Evolutionary conservation across 2,113 vertebrate genomes (phyloP).

Genomic region (Vulpes vulpes): DNA sequence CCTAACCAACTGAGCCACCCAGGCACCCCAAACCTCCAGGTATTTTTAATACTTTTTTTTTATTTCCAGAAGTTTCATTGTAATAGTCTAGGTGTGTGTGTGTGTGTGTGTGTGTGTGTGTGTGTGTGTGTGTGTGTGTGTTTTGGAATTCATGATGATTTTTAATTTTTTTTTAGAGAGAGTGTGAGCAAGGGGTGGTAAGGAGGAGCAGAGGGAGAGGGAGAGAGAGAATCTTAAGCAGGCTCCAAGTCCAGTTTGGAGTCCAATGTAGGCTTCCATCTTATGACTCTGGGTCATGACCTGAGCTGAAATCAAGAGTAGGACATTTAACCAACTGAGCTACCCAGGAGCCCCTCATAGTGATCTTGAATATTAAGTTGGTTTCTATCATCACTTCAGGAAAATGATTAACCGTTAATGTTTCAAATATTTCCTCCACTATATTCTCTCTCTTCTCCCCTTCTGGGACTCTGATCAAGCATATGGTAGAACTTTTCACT

Average conservation of each 20-base stretch:
- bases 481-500: background rate
- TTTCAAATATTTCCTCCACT: background rate
- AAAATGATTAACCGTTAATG: background rate
- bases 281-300: no score
- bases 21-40: background rate
- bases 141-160: background rate
- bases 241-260: no score
- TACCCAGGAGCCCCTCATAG: background rate
- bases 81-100: background rate
- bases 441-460: background rate
- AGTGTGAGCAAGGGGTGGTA: no score
- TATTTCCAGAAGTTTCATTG: background rate
- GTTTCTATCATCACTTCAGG: background rate
- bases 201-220: no score
- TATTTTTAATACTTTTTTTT: background rate
- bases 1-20: background rate
- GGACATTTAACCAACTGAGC: no score
- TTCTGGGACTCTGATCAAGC: background rate
- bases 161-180: background rate
- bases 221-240: no score
- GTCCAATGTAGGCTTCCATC: no score
- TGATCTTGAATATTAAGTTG: background rate
- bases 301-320: no score
- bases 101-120: no score
- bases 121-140: no score